Base-by-base conservation (phyloP, 1,140 invertebrate genomes). In the Portunus trituberculatus region DNA sequence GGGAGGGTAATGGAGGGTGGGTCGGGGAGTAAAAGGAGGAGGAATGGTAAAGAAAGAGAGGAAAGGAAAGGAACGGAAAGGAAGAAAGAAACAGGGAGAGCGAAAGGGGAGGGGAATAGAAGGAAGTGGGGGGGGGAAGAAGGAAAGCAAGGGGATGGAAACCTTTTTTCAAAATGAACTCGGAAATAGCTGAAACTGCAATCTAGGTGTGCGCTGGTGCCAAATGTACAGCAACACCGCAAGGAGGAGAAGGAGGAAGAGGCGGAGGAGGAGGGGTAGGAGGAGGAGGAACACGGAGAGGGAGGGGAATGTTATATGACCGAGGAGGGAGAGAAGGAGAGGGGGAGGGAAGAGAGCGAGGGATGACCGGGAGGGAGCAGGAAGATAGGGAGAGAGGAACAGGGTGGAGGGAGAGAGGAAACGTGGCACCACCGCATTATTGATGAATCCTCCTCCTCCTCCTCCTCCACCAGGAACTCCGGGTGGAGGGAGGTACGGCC, bases 371-470 rank as follows among this genome's bases (percentile, higher is more conserved):
- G 67, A n/a, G 67, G 67, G 67, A 76, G 67, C 52, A 10, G 20
- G 52, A 20, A 59, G 52, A 59, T 10, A 20, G 2, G 52, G 12
- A 20, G 20, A 10, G 20, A 59, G 2, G 52, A 20, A 59, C 2
- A 10, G 20, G 52, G 52, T 59, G 52, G 67, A 20, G 67, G 67
- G n/a, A 20, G n/a, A n/a, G 16, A 76, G 67, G 67, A 76, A n/a
- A 76, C 67, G 67, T 76, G 67, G 67, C 67, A 76, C 67, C 67
- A 76, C 25, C 67, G 67, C 67, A 76, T 76, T 76, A 76, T 76
- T 76, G 67, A 76, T 76, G 67, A 76, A 76, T 76, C 67, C 67
- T n/a, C 67, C 52, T 14, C 52, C 52, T 14, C 52, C 52, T 0
- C 52, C 52, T 14, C 52, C 52, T 2, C 39, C 52, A 59, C 52